Conservation (phyloP, 2,113 vertebrate genomes). For the Bucco capensis region DNA sequence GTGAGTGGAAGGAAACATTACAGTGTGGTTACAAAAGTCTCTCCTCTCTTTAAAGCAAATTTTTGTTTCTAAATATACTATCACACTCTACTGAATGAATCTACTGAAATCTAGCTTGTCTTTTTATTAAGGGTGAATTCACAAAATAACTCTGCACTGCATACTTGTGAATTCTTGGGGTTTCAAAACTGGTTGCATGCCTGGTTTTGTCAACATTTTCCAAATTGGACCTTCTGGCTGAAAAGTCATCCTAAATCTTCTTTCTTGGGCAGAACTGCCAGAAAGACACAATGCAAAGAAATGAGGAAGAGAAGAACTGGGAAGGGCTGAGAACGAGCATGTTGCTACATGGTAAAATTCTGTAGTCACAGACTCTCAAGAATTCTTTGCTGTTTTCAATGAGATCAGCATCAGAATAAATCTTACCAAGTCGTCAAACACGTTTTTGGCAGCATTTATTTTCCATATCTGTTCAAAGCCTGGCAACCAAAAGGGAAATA, state of each 20-base stretch:
- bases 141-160: background rate
- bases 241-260: background rate
- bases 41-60: background rate
- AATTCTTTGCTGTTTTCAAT: background rate
- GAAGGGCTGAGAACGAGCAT: background rate
- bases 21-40: background rate
- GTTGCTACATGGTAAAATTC: background rate
- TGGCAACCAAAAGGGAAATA: background rate
- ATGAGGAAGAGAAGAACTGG: constrained; percentile 1
- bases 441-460: background rate
- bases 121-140: background rate
- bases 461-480: background rate
- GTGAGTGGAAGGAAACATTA: background rate
- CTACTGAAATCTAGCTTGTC: background rate
- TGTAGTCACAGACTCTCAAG: background rate
- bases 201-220: background rate
- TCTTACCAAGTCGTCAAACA: background rate
- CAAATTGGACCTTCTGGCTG: background rate
- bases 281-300: background rate
- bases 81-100: background rate
- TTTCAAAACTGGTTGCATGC: background rate
- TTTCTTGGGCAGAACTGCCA: background rate
- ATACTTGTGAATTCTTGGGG: background rate
- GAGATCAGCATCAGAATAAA: background rate
- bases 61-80: background rate